phyloP scores from a whole-genome alignment of 2,113 vertebrate species.

The Ivindomyrus marchei region DNA sequence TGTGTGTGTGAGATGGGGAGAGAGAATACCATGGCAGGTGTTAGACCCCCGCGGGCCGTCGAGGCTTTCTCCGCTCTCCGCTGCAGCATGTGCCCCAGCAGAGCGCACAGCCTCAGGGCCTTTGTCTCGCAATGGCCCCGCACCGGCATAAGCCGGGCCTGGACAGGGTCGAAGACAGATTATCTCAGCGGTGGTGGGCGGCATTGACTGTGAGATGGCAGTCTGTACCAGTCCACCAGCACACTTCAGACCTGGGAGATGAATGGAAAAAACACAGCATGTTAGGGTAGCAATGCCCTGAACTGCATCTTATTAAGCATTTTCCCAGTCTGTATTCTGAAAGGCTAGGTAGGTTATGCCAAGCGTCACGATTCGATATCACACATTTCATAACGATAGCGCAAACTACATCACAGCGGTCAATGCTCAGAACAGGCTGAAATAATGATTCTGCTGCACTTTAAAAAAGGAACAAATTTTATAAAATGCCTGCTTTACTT shows the following conservation, averaged over 20 bases:
- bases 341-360: background rate
- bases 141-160: background rate
- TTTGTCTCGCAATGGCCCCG: background rate
- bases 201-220: background rate
- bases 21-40: conserved; percentile 17
- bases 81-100: background rate
- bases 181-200: background rate
- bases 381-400: background rate
- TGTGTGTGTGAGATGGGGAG: background rate
- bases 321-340: background rate
- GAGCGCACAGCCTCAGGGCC: background rate
- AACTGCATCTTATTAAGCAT: background rate
- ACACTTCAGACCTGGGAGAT: background rate
- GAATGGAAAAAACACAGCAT: background rate
- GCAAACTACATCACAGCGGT: background rate
- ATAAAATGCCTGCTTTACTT: background rate
- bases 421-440: background rate
- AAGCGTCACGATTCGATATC: background rate
- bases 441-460: background rate
- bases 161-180: conserved; percentile 5
- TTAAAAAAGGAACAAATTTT: background rate
- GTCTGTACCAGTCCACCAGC: background rate
- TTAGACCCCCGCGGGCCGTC: background rate
- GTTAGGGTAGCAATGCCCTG: background rate
- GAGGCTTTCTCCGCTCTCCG: background rate